Evolutionary conservation across 2,113 vertebrate genomes (phyloP).

Genomic region (Trematomus loennbergii): DNA sequence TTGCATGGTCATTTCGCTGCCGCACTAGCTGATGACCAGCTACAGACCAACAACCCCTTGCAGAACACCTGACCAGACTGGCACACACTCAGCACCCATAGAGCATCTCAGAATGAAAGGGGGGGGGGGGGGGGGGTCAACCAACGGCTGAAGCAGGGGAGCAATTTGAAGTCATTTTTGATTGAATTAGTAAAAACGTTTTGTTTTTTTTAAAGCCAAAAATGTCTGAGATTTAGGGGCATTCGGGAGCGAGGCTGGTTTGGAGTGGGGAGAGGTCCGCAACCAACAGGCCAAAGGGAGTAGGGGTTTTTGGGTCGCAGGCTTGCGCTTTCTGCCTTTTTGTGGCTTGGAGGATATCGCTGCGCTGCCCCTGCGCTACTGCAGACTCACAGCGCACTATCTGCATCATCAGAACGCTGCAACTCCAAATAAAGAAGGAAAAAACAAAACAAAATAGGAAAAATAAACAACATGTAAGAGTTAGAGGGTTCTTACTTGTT

Average conservation of each 20-base stretch:
- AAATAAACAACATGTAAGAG: conserved; percentile 93
- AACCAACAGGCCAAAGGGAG: conserved; percentile 74
- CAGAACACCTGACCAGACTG: conserved; percentile 77
- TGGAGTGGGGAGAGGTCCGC: conserved; percentile 71
- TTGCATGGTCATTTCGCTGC: conserved; percentile 67
- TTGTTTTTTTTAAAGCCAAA: conserved; percentile 43
- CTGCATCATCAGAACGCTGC: conserved; percentile 98
- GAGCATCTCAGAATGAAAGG: conserved; percentile 43
- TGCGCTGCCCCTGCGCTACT: conserved; percentile 99
- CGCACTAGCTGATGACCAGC: conserved; percentile 76
- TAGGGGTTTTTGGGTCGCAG: conserved; percentile 69
- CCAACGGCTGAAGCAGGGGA: background rate
- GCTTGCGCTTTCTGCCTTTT: conserved; percentile 76
- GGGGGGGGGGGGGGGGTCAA: background rate
- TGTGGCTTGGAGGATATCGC: conserved; percentile 88
- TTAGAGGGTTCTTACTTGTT: conserved; percentile 97
- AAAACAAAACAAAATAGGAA: conserved; percentile 83
- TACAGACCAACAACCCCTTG: conserved; percentile 78
- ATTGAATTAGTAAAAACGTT: background rate
- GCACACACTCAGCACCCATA: conserved; percentile 72
- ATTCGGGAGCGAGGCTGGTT: conserved; percentile 79
- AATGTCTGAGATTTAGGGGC: conserved; percentile 49
- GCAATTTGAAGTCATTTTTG: conserved; percentile 4
- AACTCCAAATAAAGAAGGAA: conserved; percentile 99
- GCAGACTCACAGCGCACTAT: conserved; percentile 99